These are phyloP conservation scores for Plagodis pulveraria DNA, from an alignment of 2,888 invertebrate species.

Conservation along the genomic window DNA sequence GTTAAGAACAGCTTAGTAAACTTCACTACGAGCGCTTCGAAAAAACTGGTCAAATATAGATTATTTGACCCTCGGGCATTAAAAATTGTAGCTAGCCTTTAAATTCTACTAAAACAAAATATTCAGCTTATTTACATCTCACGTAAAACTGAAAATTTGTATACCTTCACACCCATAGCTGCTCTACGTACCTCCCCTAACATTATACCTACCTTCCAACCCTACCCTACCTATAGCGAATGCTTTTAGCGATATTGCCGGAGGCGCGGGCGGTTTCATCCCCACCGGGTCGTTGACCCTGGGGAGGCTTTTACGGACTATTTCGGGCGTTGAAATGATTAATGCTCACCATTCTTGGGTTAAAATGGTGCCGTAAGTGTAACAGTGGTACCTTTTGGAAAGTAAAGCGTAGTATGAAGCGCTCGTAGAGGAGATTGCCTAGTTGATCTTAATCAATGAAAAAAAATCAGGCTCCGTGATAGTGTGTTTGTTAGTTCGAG, in stretches of 20 bases:
- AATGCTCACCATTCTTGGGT: conserved; percentile 19
- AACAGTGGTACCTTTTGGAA: neutral
- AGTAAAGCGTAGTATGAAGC: no score
- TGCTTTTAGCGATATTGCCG: conserved; percentile 72
- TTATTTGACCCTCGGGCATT: no score
- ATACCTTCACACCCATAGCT: conserved; percentile 20
- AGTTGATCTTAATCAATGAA: no score
- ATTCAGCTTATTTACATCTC: no score
- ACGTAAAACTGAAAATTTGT: conserved; percentile 4
- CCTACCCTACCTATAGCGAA: conserved; percentile 50
- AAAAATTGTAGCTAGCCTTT: no score
- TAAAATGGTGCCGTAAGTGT: conserved; percentile 22
- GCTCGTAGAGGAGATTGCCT: no score
- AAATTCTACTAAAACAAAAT: no score
- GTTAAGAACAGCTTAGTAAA: no score
- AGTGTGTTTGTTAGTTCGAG: no score
- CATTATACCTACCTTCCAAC: conserved; percentile 18
- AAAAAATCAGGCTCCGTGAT: no score
- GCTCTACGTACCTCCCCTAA: conserved; percentile 10
- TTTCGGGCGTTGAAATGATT: conserved; percentile 52
- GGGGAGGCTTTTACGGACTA: conserved; percentile 55
- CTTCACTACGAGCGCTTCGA: no score
- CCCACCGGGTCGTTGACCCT: conserved; percentile 63
- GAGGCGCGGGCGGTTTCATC: conserved; percentile 43
- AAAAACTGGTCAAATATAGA: no score